Evolutionary conservation across 2,888 invertebrate species (phyloP), one percentile per base, ranked within the genome.

Genomic region (Dasypogon diadema): DNA sequence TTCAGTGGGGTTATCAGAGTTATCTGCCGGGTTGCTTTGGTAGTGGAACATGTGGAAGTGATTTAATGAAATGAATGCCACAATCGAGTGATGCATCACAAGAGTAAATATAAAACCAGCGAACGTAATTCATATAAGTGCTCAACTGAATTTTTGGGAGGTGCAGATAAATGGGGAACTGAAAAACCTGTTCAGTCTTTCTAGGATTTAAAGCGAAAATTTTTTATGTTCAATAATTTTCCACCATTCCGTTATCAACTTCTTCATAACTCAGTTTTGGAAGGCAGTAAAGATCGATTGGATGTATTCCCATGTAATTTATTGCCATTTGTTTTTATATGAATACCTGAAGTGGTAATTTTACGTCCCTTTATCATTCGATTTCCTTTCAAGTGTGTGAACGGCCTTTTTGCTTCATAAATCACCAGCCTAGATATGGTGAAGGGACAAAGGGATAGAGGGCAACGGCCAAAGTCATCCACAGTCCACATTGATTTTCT

Each of bases 1-100:
- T 30, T 30, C 58, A 18, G 34, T 16, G 58, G 10, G 18, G n/a
- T n/a, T n/a, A n/a, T n/a, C n/a, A n/a, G n/a, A n/a, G n/a, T n/a
- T n/a, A n/a, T n/a, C n/a, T n/a, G n/a, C n/a, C 16, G 58, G n/a
- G 34, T 58, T 58, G 14, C 34, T 14, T 16, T 58, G 58, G 16
- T 42, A 30, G 8, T 30, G 30, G 56, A 14, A 24, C 58, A 18
- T 34, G 34, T 58, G 34, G 60, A 8, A 8, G 12, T 60, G 21
- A 34, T 34, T 42, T 60, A 60, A 58, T 30, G 60, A 37, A 60
- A 60, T 60, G 37, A 37, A 37, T 60, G 60, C 37, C 37, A 37
- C 18, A 16, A 37, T 26, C 5, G 30, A 30, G 14, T n/a, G 58
- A 58, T 58, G 30, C 30, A 58, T 16, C 30, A 16, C 30, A 3